Evolutionary conservation across 2,888 invertebrate species (phyloP), one percentile per base, ranked within the genome.

Genomic region (Steinernema hermaphroditum): DNA sequence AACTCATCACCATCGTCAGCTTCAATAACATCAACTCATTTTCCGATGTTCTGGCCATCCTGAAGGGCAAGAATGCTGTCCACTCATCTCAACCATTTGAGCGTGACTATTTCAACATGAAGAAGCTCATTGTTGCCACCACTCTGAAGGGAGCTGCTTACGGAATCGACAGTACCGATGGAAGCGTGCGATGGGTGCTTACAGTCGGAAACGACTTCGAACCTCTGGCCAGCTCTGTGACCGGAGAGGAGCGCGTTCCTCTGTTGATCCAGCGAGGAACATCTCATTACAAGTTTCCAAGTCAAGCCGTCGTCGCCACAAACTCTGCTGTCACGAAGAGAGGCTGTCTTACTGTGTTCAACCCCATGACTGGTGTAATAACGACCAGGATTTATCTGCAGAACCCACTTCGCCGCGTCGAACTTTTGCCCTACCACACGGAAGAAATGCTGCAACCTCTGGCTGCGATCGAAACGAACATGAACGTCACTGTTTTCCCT

Each of bases 31-130:
- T 62, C 29, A 62, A 62, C 16, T 32, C 32, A 1, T 69, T 78
- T 0, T 68, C 78, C 0, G 76, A 76, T 16, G 29, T 62, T 19
- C 32, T 62, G 1, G 62, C 32, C 14, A n/a, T 27, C 6, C 12
- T 62, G 32, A 62, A 34, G 19, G 62, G 32, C 1, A 62, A 32
- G 32, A 34, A 34, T 32, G 29, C 16, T 12, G 62, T 32, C 14
- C 32, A 32, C 19, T 34, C 62, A 1, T 14, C 29, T 4, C 70
- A 50, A 8, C 77, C 79, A 1, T 89, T 95, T 32, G 92, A 93
- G 0, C 89, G 96, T 49, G 98, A 99, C 88, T 93, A 94, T 85
- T 98, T 98, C 90, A 96, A 96, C 70, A 89, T 98, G 72, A 94
- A 96, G 87, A 97, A 97, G 90, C 91, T 98, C 87, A 92, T 98